Evolutionary conservation across 2,888 invertebrate genomes (phyloP), one percentile per base, ranked within the genome.

Genomic region (Noctua fimbriata): DNA sequence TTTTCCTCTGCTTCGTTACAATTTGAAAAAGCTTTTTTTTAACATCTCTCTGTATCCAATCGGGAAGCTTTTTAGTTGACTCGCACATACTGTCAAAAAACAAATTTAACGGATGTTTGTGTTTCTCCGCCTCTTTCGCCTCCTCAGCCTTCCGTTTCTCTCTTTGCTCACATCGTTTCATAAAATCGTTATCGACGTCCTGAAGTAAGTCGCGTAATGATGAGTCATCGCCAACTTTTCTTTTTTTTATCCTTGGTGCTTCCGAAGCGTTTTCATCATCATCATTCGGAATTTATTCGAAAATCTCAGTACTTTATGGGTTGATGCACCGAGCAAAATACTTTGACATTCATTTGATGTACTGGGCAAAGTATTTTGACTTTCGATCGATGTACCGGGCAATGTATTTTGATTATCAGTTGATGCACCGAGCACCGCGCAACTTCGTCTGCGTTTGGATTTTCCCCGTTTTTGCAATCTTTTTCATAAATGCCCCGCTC

Each of bases 41-140:
- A 36, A 85, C 78, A 69, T 83, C 83, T 79, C 85, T 85, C 83
- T 85, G 81, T 78, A 83, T 73, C 78, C 84, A 84, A 84, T 84
- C 84, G 69, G 86, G 84, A 79, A 86, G 77, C 77, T 79, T 83
- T 79, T 81, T 81, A 77, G 83, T 78, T 82, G 86, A 83, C 81
- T 87, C 87, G 84, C 87, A 85, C 88, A 89, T 88, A 86, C 88
- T 89, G 78, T 88, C 86, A 85, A 87, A 89, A 89, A 87, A 87
- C 44, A 85, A 86, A 84, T 87, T 86, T 79, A 88, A 85, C 74
- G 89, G 85, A 85, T 88, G 87, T 84, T 69, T 84, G 69, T 83
- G 69, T 82, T 83, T 86, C 81, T 85, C 81, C 74, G 81, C 80
- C 80, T 87, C 85, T 84, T 83, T 81, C 69, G 84, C 83, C 81